phyloP scores from a whole-genome alignment of 2,113 vertebrate genomes.

The Lycaon pictus region DNA sequence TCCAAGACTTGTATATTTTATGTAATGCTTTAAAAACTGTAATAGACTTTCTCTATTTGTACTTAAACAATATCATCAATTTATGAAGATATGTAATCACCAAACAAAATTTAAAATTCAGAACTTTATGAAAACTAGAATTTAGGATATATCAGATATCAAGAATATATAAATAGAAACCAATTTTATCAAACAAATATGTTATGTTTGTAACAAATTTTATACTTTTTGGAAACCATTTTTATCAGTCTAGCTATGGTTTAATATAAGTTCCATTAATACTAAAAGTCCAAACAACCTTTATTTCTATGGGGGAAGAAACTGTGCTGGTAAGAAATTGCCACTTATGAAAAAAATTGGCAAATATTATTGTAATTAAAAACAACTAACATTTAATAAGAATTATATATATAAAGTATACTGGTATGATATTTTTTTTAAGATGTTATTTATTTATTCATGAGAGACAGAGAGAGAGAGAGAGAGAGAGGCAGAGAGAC shows the following conservation, averaged over 20 bases:
- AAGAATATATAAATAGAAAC: neutral
- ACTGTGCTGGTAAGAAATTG: neutral
- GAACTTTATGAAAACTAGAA: neutral
- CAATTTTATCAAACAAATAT: neutral
- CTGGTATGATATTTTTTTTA: neutral
- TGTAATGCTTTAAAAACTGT: constrained; percentile 30
- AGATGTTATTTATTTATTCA: too few species aligned
- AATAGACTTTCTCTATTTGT: constrained; percentile 27
- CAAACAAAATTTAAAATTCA: constrained; percentile 40
- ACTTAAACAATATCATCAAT: constrained; percentile 25
- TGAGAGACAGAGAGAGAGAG: too few species aligned
- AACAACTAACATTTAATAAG: neutral
- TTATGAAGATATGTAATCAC: constrained; percentile 4
- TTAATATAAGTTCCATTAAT: constrained; percentile 35
- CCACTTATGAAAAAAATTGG: neutral
- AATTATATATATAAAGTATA: neutral
- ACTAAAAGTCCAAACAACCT: neutral
- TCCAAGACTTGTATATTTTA: constrained; percentile 47
- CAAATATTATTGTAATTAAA: neutral
- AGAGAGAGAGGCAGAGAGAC: too few species aligned
- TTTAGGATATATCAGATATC: neutral
- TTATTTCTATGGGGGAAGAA: neutral
- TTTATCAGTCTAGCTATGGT: neutral
- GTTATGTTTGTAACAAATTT: neutral
- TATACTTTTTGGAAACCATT: neutral